A percentile compares a stretch with the other conserved stretches of the same genome.
Evolutionary conservation across 1,140 invertebrate genomes (phyloP).

Genomic region (Semibalanus balanoides): DNA sequence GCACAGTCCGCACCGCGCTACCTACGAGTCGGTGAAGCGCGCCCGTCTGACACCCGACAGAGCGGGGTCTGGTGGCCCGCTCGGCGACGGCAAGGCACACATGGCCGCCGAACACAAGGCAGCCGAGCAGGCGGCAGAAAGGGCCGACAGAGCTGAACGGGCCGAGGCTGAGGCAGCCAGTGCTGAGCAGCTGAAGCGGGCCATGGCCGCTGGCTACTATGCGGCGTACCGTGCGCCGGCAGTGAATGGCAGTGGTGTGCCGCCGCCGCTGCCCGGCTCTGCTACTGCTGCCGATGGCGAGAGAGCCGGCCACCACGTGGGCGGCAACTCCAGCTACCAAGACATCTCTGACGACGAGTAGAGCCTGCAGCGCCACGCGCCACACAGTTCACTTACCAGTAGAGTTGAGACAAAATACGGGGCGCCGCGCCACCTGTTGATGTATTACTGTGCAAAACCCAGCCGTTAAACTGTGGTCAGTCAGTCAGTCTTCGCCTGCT

Average conservation of each 20-base stretch:
- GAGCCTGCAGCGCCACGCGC: not conserved
- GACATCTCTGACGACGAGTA: constrained; percentile 3
- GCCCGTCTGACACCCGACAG: not conserved
- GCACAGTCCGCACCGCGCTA: not conserved
- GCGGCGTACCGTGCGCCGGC: not conserved
- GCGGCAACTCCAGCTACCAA: not conserved
- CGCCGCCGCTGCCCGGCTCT: not conserved
- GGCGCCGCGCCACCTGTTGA: not conserved
- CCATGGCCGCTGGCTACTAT: not conserved
- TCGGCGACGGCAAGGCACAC: not conserved
- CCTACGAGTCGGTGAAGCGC: not conserved
- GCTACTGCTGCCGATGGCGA: not conserved
- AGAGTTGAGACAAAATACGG: too few species aligned
- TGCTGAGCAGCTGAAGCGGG: not conserved
- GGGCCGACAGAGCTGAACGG: not conserved
- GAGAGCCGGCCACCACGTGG: not conserved
- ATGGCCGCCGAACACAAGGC: not conserved
- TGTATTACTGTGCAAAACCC: not conserved
- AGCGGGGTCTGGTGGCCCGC: too few species aligned
- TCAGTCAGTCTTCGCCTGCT: not conserved
- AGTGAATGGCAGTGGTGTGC: too few species aligned
- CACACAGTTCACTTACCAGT: too few species aligned
- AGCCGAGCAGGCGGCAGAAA: not conserved
- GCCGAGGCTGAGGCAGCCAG: not conserved
- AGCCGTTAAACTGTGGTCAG: not conserved